Evolutionary conservation across 2,888 invertebrate species (phyloP), one percentile per base, ranked within the genome.

Genomic region (Hylaea fasciaria): DNA sequence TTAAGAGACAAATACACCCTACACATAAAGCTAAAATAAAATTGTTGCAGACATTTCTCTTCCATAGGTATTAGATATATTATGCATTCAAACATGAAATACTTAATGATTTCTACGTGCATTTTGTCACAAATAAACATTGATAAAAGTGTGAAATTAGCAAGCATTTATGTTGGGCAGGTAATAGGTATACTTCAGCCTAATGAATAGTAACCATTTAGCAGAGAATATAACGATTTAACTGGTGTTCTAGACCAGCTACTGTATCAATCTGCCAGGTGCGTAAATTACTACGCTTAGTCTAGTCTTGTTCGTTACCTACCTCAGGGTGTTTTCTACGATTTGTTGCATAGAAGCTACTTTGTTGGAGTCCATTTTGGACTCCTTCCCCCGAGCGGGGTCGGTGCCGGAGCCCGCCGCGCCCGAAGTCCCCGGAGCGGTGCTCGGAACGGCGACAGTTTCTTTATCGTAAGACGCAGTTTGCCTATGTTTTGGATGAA

Each of bases 281-380:
- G 32, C 40, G 44, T 41, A 28, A 46, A 46, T 9, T 46, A 49
- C 7, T n/a, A 44, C 22, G 45, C n/a, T n/a, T n/a, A n/a, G n/a
- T n/a, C n/a, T n/a, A 46, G 47, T 37, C 37, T 35, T 40, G 48
- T 62, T 76, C 62, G 58, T 74, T 10, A 12, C 3, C 2, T 91
- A 94, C 94, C 94, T 94, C 78, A 94, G 92, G 77, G 94, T 93
- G 80, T 94, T 94, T 80, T 94, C 94, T 70, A 94, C 93, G 81
- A 94, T 93, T 80, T 94, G 93, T 72, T 94, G 94, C 89, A 94
- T 94, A 65, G 91, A 91, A 77, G 88, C 83, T 79, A 91, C 83
- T 86, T 90, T 91, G 72, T 77, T 81, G 32, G 88, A 82, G 81
- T 92, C 92, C 92, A 93, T 92, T 69, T 84, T 87, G 71, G 88